Evolutionary conservation across 2,113 vertebrate genomes (phyloP).

Genomic region (Oreochromis aureus): DNA sequence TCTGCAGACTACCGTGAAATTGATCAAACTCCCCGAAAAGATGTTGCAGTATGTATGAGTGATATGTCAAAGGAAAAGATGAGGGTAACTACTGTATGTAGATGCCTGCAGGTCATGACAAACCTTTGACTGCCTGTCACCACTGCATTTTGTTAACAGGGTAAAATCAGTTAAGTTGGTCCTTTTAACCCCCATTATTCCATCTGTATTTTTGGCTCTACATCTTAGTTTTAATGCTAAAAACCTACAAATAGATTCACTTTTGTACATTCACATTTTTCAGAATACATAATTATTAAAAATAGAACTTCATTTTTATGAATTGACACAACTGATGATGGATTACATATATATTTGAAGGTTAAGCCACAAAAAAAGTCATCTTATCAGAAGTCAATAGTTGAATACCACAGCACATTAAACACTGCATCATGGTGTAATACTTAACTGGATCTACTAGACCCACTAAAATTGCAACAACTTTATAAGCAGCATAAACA

Average conservation of each 20-base stretch:
- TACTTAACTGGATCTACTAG: background rate
- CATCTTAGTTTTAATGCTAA: background rate
- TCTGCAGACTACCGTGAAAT: constrained; percentile 56
- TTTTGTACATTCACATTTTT: background rate
- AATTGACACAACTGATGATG: background rate
- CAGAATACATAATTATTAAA: background rate
- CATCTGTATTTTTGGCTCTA: background rate
- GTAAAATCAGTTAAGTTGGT: background rate
- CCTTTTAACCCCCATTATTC: background rate
- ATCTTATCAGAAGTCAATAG: background rate
- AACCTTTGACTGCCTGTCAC: background rate
- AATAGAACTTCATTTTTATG: background rate
- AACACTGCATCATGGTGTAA: background rate
- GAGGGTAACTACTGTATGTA: constrained; percentile 4
- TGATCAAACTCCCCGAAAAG: constrained; percentile 46
- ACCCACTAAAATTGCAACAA: background rate
- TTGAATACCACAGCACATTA: background rate
- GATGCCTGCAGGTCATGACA: background rate
- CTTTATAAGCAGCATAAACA: background rate
- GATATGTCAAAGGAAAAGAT: constrained; percentile 15
- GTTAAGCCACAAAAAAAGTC: background rate
- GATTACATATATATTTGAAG: background rate
- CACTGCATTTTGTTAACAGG: background rate
- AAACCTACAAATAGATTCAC: background rate
- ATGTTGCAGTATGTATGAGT: constrained; percentile 16